Evolutionary conservation across 1,140 invertebrate genomes (phyloP), one percentile per base, ranked within the genome.

Genomic region (Trichomalopsis sarcophagae): DNA sequence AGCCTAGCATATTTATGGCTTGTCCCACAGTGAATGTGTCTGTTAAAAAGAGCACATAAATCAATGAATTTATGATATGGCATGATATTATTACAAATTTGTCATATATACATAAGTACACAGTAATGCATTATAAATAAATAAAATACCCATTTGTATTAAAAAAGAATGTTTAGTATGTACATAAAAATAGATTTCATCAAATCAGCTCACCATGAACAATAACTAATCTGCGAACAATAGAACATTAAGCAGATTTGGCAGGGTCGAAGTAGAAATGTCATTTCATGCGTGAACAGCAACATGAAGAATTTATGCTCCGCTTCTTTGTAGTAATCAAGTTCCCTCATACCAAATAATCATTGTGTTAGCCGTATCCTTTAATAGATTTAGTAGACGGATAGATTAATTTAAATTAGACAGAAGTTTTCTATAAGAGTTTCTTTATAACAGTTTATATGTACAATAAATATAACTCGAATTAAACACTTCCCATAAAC

Each of bases 11-110:
- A 94, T 99, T 98, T n/a, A 99, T 97, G 76, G 98, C 98, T 93
- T 99, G 97, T 88, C 97, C 97, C 2, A 99, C 97, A 50, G 98
- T 99, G 91, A 96, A 99, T n/a, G 97, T 97, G 93, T 98, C 98
- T 97, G 92, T 85, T 94, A 93, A 87, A 87, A 84, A 90, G 89
- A 85, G 87, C 2, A 2, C 33, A 73, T 86, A 86, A 84, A 78
- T 62, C 62, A 78, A 62, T 17, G 17, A 30, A 77, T 68, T 27
- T 73, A 47, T 50, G n/a, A 55, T 30, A 6, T 77, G 30, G 13
- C 5, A 30, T 23, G 0, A 50, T 69, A 71, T 30, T 50, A 36
- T 73, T 62, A 9, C 74, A 66, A 30, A 62, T 27, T 66, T 77
- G 14, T 40, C 33, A 62, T 21, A 62, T 62, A 62, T 62, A 50